These are phyloP conservation scores for Polyodon spathula DNA, from an alignment of 2,113 vertebrate genomes.

Conservation along the genomic window DNA sequence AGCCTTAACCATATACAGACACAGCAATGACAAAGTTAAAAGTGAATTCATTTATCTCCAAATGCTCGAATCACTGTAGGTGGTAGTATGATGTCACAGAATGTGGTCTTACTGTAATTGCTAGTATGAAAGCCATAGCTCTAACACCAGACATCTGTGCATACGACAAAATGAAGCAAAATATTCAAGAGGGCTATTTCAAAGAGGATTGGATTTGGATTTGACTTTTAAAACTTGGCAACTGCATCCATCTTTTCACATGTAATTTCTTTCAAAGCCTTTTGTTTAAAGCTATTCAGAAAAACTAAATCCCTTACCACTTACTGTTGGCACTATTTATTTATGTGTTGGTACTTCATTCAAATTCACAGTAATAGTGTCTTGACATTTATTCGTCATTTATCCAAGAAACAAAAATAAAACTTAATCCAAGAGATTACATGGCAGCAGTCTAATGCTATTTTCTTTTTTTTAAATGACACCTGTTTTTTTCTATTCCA, in stretches of 20 bases:
- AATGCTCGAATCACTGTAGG: conserved; percentile 5
- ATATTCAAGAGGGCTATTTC: conserved; percentile 36
- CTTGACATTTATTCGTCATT: neutral
- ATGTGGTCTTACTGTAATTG: conserved; percentile 23
- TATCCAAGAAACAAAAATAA: neutral
- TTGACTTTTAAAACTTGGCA: conserved; percentile 30
- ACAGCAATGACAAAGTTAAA: too few relatives aligned
- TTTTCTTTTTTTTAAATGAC: too few relatives aligned
- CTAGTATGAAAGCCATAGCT: conserved; percentile 23
- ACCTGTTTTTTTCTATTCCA: too few relatives aligned
- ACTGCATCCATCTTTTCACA: conserved; percentile 21
- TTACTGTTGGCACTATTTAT: neutral
- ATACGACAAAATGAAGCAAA: conserved; percentile 36
- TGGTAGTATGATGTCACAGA: conserved; percentile 38
- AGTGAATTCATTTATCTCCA: too few relatives aligned
- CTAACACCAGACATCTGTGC: conserved; percentile 25
- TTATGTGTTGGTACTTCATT: neutral
- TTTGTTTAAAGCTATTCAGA: neutral
- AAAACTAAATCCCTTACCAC: neutral
- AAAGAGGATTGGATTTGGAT: conserved; percentile 31
- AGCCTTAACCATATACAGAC: too few relatives aligned
- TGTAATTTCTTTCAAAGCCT: conserved; percentile 5
- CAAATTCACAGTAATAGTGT: neutral
- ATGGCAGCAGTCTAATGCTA: too few relatives aligned
- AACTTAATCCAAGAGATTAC: neutral